Percentiles rank a stretch among this genome's conserved stretches.
These are phyloP conservation scores for Lanistes nyassanus DNA, from an alignment of 1,140 invertebrate genomes.

Conservation along the genomic window DNA sequence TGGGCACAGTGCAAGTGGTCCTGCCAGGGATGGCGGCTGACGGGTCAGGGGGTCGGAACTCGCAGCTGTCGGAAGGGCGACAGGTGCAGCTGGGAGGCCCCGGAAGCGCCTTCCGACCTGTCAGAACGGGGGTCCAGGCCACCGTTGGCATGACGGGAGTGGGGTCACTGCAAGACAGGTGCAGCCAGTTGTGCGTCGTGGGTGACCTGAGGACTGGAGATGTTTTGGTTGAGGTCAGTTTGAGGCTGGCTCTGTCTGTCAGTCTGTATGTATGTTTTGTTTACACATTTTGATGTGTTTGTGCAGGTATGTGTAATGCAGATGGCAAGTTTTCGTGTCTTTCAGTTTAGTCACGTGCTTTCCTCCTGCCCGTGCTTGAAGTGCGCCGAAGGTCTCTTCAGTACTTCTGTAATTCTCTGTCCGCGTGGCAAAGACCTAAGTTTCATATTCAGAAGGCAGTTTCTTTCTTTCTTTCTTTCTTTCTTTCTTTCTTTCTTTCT, in stretches of 20 bases:
- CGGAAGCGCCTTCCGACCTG: slow-evolving; percentile 50
- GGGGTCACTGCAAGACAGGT: neutral
- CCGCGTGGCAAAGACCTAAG: too few relatives aligned
- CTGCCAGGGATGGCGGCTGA: slow-evolving; percentile 12
- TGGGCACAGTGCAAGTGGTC: slow-evolving; percentile 7
- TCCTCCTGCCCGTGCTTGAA: too few relatives aligned
- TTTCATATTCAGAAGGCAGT: too few relatives aligned
- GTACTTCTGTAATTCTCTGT: too few relatives aligned
- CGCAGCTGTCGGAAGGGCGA: slow-evolving; percentile 33
- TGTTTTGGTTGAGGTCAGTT: slow-evolving; percentile 29
- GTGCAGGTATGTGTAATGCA: neutral
- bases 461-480: too few relatives aligned
- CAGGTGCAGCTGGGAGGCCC: slow-evolving; percentile 44
- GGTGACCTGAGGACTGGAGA: slow-evolving; percentile 23
- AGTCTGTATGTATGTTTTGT: too few relatives aligned
- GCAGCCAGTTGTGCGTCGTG: slow-evolving; percentile 14
- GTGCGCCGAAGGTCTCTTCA: too few relatives aligned
- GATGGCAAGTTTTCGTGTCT: neutral
- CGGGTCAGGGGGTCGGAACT: slow-evolving; percentile 16
- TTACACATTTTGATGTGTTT: neutral
- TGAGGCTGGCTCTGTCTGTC: too few relatives aligned
- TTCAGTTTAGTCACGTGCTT: neutral
- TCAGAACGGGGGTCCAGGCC: slow-evolving; percentile 21
- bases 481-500: too few relatives aligned
- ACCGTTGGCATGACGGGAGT: slow-evolving; percentile 9